Evolutionary conservation across 2,888 invertebrate genomes (phyloP), one percentile per base, ranked within the genome.

Genomic region (Bursaphelenchus okinawaensis): DNA sequence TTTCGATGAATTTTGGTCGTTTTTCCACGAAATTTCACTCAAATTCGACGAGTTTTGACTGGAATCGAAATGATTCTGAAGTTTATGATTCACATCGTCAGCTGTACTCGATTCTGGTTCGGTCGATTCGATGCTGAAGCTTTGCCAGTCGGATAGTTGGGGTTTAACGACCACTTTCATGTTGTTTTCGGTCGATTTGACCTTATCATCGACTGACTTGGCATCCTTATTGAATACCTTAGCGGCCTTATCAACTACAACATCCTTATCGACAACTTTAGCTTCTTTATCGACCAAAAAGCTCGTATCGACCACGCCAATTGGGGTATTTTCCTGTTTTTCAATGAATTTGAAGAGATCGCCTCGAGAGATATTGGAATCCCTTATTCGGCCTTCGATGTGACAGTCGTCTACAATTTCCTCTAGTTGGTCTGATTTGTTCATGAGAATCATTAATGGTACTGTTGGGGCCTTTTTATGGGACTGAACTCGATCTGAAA

Each of bases 361-460:
- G 40, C n/a, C 40, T 40, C 40, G 12, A 6, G 40, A 40, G 40
- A 40, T 40, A 12, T 40, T 40, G 40, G 40, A n/a, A 1, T 40
- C 40, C n/a, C n/a, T 2, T 16, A 40, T 40, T 40, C n/a, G 12
- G n/a, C n/a, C 16, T 16, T 40, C n/a, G 12, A 16, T n/a, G 16
- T n/a, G 16, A 40, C n/a, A 16, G 1, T 40, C n/a, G 12, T 40
- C 40, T n/a, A n/a, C n/a, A n/a, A n/a, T n/a, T n/a, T 71, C 77
- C 56, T 76, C 75, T 63, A 75, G 66, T 55, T 24, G 31, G 19
- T 80, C 80, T 64, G 78, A 77, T 60, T 80, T 80, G 65, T 80
- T 80, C 50, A 78, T 75, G 7, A 78, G 73, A 16, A 80, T 73
- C 40, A 80, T 66, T 7, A 80, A 67, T 8, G 80, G 80, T 23